Conservation (phyloP, 2,888 invertebrate species). For the Andrena dorsata region DNA sequence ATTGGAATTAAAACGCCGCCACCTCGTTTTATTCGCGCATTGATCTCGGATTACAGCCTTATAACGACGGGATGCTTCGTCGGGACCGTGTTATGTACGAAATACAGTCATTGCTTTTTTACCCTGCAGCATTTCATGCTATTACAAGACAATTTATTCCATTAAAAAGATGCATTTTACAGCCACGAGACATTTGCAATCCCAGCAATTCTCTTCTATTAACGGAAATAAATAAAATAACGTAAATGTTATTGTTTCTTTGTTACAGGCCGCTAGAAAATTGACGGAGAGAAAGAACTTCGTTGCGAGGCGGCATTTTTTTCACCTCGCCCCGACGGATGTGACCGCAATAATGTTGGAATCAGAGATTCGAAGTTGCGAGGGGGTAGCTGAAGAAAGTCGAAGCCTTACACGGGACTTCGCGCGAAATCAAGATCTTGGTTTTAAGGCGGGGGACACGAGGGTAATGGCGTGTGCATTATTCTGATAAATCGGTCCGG, state of each 20-base stretch:
- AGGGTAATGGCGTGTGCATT: slow-evolving; percentile 84
- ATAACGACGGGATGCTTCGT: slow-evolving; percentile 11
- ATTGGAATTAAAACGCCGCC: slow-evolving; percentile 51
- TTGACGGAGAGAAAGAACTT: background rate
- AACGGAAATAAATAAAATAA: background rate
- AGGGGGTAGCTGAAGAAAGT: slow-evolving; percentile 70
- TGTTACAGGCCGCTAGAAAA: slow-evolving; percentile 19
- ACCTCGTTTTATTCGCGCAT: slow-evolving; percentile 17
- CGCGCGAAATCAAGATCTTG: slow-evolving; percentile 81
- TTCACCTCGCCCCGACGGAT: slow-evolving; percentile 7
- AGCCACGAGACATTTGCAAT: too few relatives aligned
- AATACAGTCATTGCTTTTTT: slow-evolving; percentile 5
- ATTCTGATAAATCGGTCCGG: slow-evolving; percentile 84
- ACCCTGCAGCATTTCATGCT: background rate
- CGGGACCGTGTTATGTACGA: slow-evolving; percentile 3
- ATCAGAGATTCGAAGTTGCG: slow-evolving; percentile 66
- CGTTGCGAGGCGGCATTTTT: slow-evolving; percentile 15
- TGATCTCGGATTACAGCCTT: slow-evolving; percentile 39
- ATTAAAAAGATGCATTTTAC: too few relatives aligned
- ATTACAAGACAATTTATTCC: too few relatives aligned
- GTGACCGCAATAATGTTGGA: slow-evolving; percentile 59
- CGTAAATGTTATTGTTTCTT: background rate
- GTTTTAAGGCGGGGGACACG: slow-evolving; percentile 80
- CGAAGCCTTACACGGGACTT: slow-evolving; percentile 76
- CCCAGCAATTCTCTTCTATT: background rate